Percentiles rank a stretch among this genome's conserved stretches.
phyloP scores from a whole-genome alignment of 2,888 invertebrate genomes.

The Hololepta plana region DNA sequence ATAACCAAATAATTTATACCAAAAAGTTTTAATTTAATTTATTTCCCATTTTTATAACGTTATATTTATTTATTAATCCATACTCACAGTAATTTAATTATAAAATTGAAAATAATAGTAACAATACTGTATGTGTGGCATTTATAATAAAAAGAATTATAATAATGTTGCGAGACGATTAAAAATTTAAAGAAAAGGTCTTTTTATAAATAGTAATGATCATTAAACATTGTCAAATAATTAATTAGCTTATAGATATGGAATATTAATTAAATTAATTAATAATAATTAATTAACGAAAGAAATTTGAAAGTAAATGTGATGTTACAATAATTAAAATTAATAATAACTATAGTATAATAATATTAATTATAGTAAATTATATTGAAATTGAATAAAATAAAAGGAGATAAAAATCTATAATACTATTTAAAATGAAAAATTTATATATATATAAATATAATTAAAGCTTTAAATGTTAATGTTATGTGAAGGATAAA shows the following conservation, averaged over 20 bases:
- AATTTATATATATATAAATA: too few species aligned
- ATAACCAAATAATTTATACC: too few species aligned
- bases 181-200: not conserved
- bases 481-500: too few species aligned
- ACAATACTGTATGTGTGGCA: not conserved
- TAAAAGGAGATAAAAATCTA: too few species aligned
- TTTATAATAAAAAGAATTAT: not conserved
- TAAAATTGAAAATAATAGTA: too few species aligned
- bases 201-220: not conserved
- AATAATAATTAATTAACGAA: not conserved
- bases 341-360: not conserved
- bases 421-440: too few species aligned
- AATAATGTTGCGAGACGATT: not conserved
- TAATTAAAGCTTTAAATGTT: too few species aligned
- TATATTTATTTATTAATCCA: constrained; percentile 1
- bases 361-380: constrained; percentile 3
- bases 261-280: constrained; percentile 22
- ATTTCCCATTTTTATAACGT: not conserved
- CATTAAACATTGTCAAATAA: not conserved
- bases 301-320: too few species aligned
- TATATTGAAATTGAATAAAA: constrained; percentile 1
- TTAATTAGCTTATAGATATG: constrained; percentile 20
- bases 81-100: too few species aligned
- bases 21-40: too few species aligned
- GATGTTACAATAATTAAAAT: constrained; percentile 23